Evolutionary conservation across 2,113 vertebrate genomes (phyloP), one percentile per base, ranked within the genome.

Genomic region (Phrynocephalus versicolor): DNA sequence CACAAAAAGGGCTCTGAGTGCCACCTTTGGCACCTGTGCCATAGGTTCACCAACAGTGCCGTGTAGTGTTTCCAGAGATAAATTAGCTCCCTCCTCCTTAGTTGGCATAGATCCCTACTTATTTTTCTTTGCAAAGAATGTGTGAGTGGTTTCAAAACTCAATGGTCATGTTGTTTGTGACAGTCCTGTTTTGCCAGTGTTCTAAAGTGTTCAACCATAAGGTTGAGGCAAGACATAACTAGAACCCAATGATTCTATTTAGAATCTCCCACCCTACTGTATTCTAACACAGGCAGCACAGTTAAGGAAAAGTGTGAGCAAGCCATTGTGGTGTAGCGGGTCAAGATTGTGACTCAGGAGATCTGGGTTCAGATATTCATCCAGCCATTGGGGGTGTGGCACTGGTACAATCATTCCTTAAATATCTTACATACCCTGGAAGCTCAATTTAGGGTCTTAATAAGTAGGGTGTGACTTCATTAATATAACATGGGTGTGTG

Each of bases 101-200:
- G 79, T 90, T 89, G 93, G 85, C 90, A 87, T 90, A 85, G 74
- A 74, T 89, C 81, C 82, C 51, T 79, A 89, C 91, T 93, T 89
- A 91, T 78, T 90, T 62, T 77, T 60, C 41, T 51, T 67, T 88
- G 85, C 74, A 85, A 82, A 60, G 78, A 79, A 83, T 89, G 55
- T 79, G 39, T 62, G 72, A 79, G 58, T 74, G 87, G 81, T 55
- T 88, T 72, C 45, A 81, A 64, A 87, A 84, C 73, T 91, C 83
- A 0, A 1, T 76, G 67, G 80, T 62, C 85, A 5, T 83, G 74
- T 87, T 37, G 35, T 81, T 89, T 10, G 18, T 64, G 89, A 79
- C 88, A 77, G 57, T 87, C 81, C 21, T 69, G 74, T 58, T 83
- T n/a, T 82, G 33, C 14, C 86, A 81, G 79, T 90, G 35, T 83